Conservation (phyloP, 2,113 vertebrate genomes). For the Corynorhinus townsendii region DNA sequence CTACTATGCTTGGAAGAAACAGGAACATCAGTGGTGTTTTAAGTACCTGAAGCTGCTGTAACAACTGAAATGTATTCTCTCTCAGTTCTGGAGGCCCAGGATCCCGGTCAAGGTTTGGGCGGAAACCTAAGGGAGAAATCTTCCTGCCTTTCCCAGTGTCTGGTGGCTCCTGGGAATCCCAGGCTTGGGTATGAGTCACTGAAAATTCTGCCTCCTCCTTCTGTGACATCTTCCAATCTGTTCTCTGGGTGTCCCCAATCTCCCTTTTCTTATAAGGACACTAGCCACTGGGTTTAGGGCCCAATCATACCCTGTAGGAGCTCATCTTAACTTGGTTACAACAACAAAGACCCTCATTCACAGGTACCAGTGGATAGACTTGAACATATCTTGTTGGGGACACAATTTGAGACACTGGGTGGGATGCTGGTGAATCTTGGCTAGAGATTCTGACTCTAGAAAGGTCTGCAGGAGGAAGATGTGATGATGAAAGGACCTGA, state of each 20-base stretch:
- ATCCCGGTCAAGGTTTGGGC: accelerated
- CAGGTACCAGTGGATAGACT: background rate
- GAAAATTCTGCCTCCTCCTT: background rate
- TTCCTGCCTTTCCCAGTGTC: too few species aligned
- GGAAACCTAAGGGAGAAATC: background rate
- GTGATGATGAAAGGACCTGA: background rate
- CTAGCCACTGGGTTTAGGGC: accelerated
- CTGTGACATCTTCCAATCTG: background rate
- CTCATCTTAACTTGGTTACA: background rate
- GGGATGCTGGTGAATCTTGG: too few species aligned
- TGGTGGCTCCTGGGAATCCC: too few species aligned
- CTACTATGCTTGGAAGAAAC: accelerated
- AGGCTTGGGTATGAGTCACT: too few species aligned
- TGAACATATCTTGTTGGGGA: background rate
- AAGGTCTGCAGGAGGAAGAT: background rate
- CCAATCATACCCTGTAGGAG: background rate
- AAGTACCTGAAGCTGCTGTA: accelerated
- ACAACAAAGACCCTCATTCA: background rate
- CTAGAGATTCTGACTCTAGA: background rate
- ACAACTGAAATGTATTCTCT: background rate
- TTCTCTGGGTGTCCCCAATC: background rate
- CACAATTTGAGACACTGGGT: background rate
- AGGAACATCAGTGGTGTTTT: accelerated
- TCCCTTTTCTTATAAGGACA: too few species aligned
- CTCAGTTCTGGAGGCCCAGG: too few species aligned